Evolutionary conservation across 1,140 invertebrate genomes (phyloP), one percentile per base, ranked within the genome.

Genomic region (Eufriesea mexicana): DNA sequence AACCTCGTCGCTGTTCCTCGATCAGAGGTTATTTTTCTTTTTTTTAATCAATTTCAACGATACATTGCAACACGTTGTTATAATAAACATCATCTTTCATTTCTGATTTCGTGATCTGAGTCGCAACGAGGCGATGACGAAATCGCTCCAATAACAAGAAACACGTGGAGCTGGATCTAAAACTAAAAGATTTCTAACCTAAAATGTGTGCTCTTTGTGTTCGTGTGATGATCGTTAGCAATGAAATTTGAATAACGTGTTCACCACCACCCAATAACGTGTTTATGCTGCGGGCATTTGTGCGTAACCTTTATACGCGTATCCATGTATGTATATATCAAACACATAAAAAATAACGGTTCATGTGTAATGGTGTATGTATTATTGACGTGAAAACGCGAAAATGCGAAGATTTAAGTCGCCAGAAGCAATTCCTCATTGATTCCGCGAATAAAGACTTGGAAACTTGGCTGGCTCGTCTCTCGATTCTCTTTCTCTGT

Each of bases 61-160:
- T 20, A 51, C 23, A 49, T 72, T 9, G 42, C 28, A 28, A 51
- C n/a, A 20, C 28, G 25, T 70, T 51, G 0, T 20, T 20, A 7
- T 28, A 16, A 47, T 49, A 20, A 64, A 66, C 51, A 64, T 35
- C 47, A 42, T 62, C 14, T 23, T 55, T 73, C 25, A 14, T 35
- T 64, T 16, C 55, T n/a, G 28, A 59, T 74, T 74, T 68, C 25
- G 51, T 81, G 51, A 70, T 70, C 14, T 16, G 54, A 78, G 80
- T 12, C 51, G 80, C 80, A 78, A 83, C 80, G 74, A 83, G 80
- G 80, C 62, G 80, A 83, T 83, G 64, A 83, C 80, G 80, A 77
- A 83, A 78, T 82, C 73, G 79, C 73, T 77, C 54, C 59, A 51
- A 57, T 18, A 76, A 59, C 42, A 66, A 76, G 45, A 68, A 75